Conservation (phyloP, 2,113 vertebrate genomes). For the Clarias macrocephalus region DNA sequence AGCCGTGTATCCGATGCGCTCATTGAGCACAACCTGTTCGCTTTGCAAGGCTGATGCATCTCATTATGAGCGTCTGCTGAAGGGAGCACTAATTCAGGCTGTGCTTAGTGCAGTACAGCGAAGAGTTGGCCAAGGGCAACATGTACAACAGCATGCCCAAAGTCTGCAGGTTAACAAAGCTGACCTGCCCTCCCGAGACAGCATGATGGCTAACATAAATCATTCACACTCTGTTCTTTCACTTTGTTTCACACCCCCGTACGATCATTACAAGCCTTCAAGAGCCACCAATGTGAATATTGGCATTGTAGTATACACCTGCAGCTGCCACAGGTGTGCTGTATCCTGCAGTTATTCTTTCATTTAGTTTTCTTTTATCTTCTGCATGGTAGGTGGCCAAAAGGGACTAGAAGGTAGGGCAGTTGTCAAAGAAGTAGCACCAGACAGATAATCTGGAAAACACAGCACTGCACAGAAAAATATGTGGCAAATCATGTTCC, state of each 20-base stretch:
- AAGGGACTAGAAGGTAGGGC: background rate
- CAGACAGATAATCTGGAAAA: background rate
- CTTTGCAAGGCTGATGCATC: constrained; percentile 15
- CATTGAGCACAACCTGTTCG: constrained; percentile 21
- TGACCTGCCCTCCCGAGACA: constrained; percentile 44
- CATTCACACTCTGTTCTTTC: constrained; percentile 43
- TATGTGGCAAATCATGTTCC: background rate
- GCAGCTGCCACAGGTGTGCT: constrained; percentile 26
- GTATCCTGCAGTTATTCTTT: background rate
- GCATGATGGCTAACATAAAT: constrained; percentile 51
- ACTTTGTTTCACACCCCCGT: constrained; percentile 24
- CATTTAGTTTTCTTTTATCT: background rate
- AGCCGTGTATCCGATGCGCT: background rate
- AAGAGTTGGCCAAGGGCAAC: constrained; percentile 30
- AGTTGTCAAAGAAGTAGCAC: background rate
- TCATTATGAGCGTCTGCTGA: background rate
- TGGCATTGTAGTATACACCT: constrained; percentile 1
- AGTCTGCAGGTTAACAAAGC: constrained; percentile 64
- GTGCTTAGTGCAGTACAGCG: background rate
- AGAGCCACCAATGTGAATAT: constrained; percentile 7
- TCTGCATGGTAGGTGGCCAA: background rate
- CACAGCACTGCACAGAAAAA: background rate
- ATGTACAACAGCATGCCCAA: constrained; percentile 36
- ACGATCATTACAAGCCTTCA: constrained; percentile 1
- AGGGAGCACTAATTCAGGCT: constrained; percentile 23